Evolutionary conservation across 1,140 invertebrate genomes (phyloP), one percentile per base, ranked within the genome.

Genomic region (Drosophila simulans): DNA sequence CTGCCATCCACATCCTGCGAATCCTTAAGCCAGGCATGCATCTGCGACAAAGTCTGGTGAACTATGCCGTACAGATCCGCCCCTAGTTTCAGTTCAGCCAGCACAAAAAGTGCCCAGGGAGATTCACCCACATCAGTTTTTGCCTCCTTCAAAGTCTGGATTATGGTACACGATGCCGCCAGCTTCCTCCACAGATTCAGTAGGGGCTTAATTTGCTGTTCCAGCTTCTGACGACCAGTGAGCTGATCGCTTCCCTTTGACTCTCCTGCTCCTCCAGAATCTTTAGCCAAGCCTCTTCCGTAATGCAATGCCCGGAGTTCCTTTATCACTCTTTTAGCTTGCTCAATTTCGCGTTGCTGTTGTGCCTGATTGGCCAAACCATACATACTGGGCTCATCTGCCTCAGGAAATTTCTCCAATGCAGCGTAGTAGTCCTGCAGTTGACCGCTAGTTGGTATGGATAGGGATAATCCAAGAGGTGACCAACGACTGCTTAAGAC

Each of bases 181-280:
- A 97, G 78, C 83, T 96, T 96, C 75, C 96, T 96, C 97, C 97
- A 97, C 2, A 96, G 79, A 66, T 93, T 94, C 7, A 97, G 93
- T 55, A 96, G 89, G 0, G 96, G 96, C 13, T 93, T 93, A 8
- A 97, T 91, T 83, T 95, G 94, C 58, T 93, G 92, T 54, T 95
- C 90, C 17, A 90, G 58, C 93, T 94, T 95, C 20, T 72, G 74
- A 34, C 72, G 72, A 27, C 45, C 53, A 5, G 34, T 58, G 12
- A 51, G 39, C 20, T 31, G 39, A 1, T 34, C 40, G 0, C 13
- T 34, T 10, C 17, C 27, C 17, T 13, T 20, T 8, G 22, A 22
- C 13, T 52, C 43, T 7, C 10, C 45, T 1, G n/a, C 10, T 1
- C 10, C 57, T 17, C 20, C 49, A 12, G 46, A 40, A 13, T 42